Evolutionary conservation across 2,113 vertebrate species (phyloP).

Genomic region (Myiozetetes cayanensis): DNA sequence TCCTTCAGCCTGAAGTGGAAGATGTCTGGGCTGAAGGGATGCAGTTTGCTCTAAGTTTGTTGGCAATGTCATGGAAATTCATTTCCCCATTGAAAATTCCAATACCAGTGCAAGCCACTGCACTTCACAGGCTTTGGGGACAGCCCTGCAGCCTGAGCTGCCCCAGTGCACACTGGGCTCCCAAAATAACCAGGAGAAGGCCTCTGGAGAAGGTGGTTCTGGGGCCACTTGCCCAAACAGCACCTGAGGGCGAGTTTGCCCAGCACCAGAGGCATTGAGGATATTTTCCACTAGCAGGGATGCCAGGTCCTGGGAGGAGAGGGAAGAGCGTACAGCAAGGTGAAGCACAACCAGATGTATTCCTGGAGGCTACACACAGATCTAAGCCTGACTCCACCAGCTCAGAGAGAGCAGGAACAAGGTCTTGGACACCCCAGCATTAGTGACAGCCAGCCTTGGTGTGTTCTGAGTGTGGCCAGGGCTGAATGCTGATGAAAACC

Average conservation of each 20-base stretch:
- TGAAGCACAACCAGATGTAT: neutral
- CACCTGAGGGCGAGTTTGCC: neutral
- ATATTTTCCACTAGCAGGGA: neutral
- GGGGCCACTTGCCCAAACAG: neutral
- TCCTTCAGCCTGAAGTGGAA: neutral
- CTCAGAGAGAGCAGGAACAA: neutral
- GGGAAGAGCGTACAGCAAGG: neutral
- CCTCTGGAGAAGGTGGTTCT: neutral
- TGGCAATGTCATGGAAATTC: neutral
- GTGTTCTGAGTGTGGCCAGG: neutral
- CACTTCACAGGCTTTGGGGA: neutral
- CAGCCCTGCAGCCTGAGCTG: neutral
- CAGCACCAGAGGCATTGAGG: neutral
- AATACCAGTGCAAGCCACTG: neutral
- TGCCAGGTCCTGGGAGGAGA: neutral
- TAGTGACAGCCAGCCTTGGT: neutral
- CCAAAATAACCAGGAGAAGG: neutral
- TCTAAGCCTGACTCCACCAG: neutral
- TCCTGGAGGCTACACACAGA: neutral
- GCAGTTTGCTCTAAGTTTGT: neutral
- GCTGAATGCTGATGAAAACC: neutral
- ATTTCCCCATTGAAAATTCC: neutral
- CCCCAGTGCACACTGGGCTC: rapidly evolving
- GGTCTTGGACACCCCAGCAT: rapidly evolving
- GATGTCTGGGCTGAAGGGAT: rapidly evolving